Conservation (phyloP, 2,113 vertebrate species). For the Phrynosoma blainvillii region DNA sequence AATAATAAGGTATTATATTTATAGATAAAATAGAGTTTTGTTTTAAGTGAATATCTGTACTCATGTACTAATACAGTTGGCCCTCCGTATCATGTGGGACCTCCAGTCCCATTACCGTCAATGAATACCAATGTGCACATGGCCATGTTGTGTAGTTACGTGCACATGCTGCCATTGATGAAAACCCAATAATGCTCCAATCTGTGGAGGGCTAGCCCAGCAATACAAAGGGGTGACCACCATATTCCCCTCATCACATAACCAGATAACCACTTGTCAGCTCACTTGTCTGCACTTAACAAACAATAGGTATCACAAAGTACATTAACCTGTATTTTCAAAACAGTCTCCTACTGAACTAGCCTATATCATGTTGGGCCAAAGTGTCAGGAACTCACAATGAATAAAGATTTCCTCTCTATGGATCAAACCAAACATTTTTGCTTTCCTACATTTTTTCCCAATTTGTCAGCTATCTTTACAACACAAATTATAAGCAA, state of each 20-base stretch:
- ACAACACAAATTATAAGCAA: conserved; percentile 37
- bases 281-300: background rate
- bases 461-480: conserved; percentile 25
- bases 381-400: conserved; percentile 16
- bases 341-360: background rate
- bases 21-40: too few species aligned
- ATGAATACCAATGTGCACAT: too few species aligned
- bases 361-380: background rate
- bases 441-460: background rate
- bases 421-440: conserved; percentile 3
- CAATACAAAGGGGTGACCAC: too few species aligned
- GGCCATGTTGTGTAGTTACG: too few species aligned
- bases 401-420: background rate
- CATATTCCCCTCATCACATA: background rate
- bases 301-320: background rate
- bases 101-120: too few species aligned
- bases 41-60: background rate
- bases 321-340: background rate
- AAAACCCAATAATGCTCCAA: too few species aligned
- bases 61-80: background rate
- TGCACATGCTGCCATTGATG: too few species aligned
- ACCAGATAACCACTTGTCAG: background rate
- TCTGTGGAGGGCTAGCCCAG: too few species aligned
- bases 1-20: background rate
- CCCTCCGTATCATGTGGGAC: too few species aligned